phyloP scores from a whole-genome alignment of 2,888 invertebrate genomes.

The Uloborus plumipes region DNA sequence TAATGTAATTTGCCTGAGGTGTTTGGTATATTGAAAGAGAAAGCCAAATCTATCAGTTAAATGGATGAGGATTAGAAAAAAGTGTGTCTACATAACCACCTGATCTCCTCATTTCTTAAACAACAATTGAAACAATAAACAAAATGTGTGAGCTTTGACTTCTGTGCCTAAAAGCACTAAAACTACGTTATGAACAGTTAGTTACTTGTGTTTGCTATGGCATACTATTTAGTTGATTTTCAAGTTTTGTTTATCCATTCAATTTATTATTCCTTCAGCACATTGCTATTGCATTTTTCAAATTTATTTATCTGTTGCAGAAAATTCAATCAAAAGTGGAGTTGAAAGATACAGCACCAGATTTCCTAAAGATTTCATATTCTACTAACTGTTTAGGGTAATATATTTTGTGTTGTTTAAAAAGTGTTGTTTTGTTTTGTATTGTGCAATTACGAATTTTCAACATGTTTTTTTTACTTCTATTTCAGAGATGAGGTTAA shows the following conservation, averaged over 20 bases:
- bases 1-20: no score
- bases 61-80: no score
- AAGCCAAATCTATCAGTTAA: no score
- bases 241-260: neutral
- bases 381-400: constrained; percentile 76
- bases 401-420: constrained; percentile 69
- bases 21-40: no score
- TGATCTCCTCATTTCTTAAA: no score
- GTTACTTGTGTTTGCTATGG: no score
- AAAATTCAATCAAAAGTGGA: constrained; percentile 93
- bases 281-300: neutral
- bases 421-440: neutral
- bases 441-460: neutral
- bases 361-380: constrained; percentile 86
- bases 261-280: neutral
- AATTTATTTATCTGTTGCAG: constrained; percentile 73
- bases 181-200: no score
- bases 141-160: no score
- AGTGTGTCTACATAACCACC: no score
- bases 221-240: no score
- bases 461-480: neutral
- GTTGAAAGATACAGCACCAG: constrained; percentile 89
- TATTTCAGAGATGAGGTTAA: constrained; percentile 74
- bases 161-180: no score
- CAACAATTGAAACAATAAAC: no score